Evolutionary conservation across 2,888 invertebrate genomes (phyloP), one percentile per base, ranked within the genome.

Genomic region (Pycnomerus fuliginosus): DNA sequence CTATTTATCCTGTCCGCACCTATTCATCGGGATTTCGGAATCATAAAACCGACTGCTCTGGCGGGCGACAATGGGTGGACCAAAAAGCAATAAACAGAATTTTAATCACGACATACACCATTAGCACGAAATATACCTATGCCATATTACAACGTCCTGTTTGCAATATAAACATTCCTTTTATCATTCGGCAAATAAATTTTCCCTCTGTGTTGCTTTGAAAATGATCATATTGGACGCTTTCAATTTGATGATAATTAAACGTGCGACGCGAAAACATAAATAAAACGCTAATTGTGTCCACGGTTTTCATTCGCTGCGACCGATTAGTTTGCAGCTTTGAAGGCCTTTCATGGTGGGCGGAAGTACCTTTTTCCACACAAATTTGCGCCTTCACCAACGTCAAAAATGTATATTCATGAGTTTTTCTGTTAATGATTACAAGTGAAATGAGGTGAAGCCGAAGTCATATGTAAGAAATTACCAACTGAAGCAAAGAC

Each of bases 31-130:
- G 45, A 50, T 55, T 52, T 52, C 48, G n/a, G 34, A 53, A 52
- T 50, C 68, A 64, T 69, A 68, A 69, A 69, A 69, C 60, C 58
- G 55, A 58, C 55, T 49, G 60, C 61, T 52, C 62, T 63, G 64
- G 68, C 67, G 68, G 60, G 63, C 66, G 60, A 60, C 52, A 53
- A 57, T 65, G 60, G 62, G 50, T 53, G 46, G 41, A 28, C 14
- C 53, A 59, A 58, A 57, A 62, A 65, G 70, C 69, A 69, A 72
- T 70, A 72, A 71, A 70, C 68, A 64, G 68, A 65, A 67, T 69
- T 72, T 71, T 71, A 71, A 71, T 72, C 71, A 69, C 70, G 65
- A 68, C 67, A 69, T 68, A 70, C 62, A 64, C 71, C 69, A 72
- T 71, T 72, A 71, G 66, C 69, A 64, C 70, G 70, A 71, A 71